Evolutionary conservation across 1,140 invertebrate genomes (phyloP).

Genomic region (Proctacanthus coquilletti): DNA sequence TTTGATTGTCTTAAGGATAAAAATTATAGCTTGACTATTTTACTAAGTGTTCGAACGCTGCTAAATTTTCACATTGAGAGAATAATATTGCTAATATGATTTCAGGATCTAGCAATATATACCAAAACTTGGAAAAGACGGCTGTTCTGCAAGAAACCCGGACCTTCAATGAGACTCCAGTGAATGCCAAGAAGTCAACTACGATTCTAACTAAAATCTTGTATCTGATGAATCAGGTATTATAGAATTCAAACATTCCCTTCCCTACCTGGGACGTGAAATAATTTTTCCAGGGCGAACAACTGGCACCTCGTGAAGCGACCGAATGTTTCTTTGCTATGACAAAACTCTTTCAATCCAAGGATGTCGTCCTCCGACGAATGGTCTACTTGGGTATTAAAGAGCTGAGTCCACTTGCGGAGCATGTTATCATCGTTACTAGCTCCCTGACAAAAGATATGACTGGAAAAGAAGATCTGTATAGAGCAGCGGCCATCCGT

Average conservation of each 20-base stretch:
- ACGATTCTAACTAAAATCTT: constrained; percentile 92
- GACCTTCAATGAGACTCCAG: constrained; percentile 93
- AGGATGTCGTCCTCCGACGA: constrained; percentile 83
- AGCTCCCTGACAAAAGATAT: constrained; percentile 97
- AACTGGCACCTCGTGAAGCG: constrained; percentile 81
- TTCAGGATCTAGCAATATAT: constrained; percentile 64
- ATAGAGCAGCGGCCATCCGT: constrained; percentile 88
- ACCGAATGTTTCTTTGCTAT: constrained; percentile 99
- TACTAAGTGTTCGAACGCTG: too few species aligned
- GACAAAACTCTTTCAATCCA: constrained; percentile 96
- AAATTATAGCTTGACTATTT: too few species aligned
- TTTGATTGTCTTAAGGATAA: too few species aligned
- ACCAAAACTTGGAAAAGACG: constrained; percentile 88
- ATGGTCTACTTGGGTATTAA: constrained; percentile 97
- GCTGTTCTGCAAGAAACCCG: constrained; percentile 92
- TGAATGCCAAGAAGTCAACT: constrained; percentile 93
- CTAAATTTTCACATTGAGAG: too few species aligned
- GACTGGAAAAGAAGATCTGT: constrained; percentile 93
- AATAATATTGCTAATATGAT: too few species aligned
- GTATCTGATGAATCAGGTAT: constrained; percentile 78
- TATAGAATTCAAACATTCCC: too few species aligned
- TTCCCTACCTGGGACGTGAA: too few species aligned
- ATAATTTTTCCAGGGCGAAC: constrained; percentile 58
- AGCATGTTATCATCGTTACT: constrained; percentile 99
- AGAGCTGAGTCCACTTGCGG: constrained; percentile 83